Evolutionary conservation across 2,888 invertebrate genomes (phyloP).

Genomic region (Microplitis deprimator): DNA sequence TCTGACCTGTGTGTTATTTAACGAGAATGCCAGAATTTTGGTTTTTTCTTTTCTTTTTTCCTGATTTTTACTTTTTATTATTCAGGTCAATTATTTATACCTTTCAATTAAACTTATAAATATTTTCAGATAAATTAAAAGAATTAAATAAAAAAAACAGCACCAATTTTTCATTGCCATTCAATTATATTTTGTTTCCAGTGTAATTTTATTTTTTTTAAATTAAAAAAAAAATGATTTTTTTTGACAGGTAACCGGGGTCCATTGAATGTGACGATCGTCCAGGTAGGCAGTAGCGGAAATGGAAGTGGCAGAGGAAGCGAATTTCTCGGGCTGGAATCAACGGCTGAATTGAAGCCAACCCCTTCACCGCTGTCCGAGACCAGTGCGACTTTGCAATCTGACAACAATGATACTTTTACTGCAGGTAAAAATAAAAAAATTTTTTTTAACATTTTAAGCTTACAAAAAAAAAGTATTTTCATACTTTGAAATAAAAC

Average conservation of each 20-base stretch:
- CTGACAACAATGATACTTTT: slow-evolving; percentile 67
- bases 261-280: slow-evolving; percentile 67
- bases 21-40: neutral
- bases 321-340: slow-evolving; percentile 66
- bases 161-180: no score
- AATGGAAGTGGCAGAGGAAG: slow-evolving; percentile 57
- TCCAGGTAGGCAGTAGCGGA: slow-evolving; percentile 62
- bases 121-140: neutral
- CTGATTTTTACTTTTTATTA: neutral
- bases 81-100: neutral
- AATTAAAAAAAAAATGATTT: neutral
- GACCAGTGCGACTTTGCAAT: slow-evolving; percentile 63
- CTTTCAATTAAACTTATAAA: neutral
- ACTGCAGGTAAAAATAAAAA: slow-evolving; percentile 54
- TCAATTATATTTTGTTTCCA: no score
- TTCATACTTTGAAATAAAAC: neutral
- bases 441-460: neutral
- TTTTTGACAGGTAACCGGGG: slow-evolving; percentile 66
- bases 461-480: neutral
- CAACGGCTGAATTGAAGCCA: slow-evolving; percentile 63
- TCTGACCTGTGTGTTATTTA: neutral
- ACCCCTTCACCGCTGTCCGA: slow-evolving; percentile 67
- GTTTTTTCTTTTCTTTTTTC: neutral
- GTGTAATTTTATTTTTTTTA: neutral
- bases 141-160: no score